Evolutionary conservation across 2,113 vertebrate genomes (phyloP), one percentile per base, ranked within the genome.

Genomic region (Mus spicilegus): DNA sequence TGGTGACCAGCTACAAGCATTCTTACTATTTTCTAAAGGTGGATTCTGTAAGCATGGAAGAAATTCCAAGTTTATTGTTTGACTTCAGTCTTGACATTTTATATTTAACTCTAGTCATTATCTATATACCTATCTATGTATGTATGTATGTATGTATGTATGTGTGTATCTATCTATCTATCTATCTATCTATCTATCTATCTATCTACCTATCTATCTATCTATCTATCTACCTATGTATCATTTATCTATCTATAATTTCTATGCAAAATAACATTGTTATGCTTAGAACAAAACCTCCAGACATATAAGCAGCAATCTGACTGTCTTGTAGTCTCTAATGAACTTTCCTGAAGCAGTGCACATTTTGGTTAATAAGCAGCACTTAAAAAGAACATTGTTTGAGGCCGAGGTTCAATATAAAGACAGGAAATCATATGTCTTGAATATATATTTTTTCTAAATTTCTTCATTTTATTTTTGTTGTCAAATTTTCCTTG

Each of bases 261-360:
- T 98, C 90, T 70, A 97, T 96, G 90, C 95, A 97, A 94, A 97
- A 93, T 91, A 96, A 42, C 97, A 93, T n/a, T 87, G 97, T 97
- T 97, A 86, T 97, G 96, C 97, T 98, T 98, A 95, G 97, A 98
- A 87, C 90, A 97, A 97, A 97, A 94, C 97, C 97, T 86, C 94
- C 87, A 97, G 98, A 97, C 92, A 98, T 91, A 87, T 89, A 98
- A 98, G 93, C 97, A 97, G 82, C 94, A 95, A 97, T 98, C 96
- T 98, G 75, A 97, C 98, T 98, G 65, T 96, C 91, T 98, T 96
- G 28, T 54, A 95, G 93, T 98, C 98, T 97, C 98, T 91, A n/a
- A 90, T 98, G 98, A 95, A 97, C 98, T 98, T 98, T 98, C 98
- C 97, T 97, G 95, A 97, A 98, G 94, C 97, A 96, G 97, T 98